A percentile compares a stretch with the other conserved stretches of the same genome.
Evolutionary conservation across 1,140 invertebrate species (phyloP).

Genomic region (Yoshiicerus persimilis): DNA sequence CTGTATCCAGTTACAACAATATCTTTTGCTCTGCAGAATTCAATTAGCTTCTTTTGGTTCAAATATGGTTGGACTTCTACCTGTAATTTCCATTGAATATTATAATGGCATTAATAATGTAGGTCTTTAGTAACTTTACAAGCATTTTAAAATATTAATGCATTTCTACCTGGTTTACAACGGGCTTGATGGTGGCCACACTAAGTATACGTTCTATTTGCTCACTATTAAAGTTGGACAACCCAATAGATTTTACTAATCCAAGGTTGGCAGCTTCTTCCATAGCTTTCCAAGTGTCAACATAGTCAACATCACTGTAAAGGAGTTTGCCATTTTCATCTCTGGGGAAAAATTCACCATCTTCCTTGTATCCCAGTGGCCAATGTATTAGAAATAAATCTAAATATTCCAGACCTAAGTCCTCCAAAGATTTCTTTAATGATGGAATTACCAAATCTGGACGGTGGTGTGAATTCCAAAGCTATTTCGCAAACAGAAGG

Average conservation of each 20-base stretch:
- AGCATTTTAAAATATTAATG: neutral
- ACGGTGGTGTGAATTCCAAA: conserved; percentile 75
- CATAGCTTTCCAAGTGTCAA: conserved; percentile 63
- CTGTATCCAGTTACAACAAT: conserved; percentile 78
- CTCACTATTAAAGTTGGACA: conserved; percentile 78
- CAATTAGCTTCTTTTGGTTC: conserved; percentile 71
- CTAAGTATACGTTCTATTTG: conserved; percentile 68
- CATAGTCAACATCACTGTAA: conserved; percentile 61
- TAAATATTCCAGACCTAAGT: conserved; percentile 73
- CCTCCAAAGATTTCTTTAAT: conserved; percentile 66
- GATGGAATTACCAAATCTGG: conserved; percentile 64
- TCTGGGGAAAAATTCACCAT: conserved; percentile 56
- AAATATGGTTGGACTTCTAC: conserved; percentile 86
- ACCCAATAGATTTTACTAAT: conserved; percentile 64
- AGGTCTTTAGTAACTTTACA: too few relatives aligned
- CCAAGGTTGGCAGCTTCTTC: conserved; percentile 60
- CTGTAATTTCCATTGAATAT: conserved; percentile 53
- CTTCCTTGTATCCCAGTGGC: conserved; percentile 73
- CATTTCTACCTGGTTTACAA: conserved; percentile 37
- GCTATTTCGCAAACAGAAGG: conserved; percentile 48
- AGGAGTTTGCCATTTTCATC: conserved; percentile 57
- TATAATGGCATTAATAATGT: neutral
- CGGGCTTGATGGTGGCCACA: conserved; percentile 60
- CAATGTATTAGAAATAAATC: conserved; percentile 84
- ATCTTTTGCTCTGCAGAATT: conserved; percentile 67